A percentile compares a stretch with the other conserved stretches of the same genome.
These are phyloP conservation scores for Dryococelus australis DNA, from an alignment of 2,888 invertebrate species.

Conservation along the genomic window DNA sequence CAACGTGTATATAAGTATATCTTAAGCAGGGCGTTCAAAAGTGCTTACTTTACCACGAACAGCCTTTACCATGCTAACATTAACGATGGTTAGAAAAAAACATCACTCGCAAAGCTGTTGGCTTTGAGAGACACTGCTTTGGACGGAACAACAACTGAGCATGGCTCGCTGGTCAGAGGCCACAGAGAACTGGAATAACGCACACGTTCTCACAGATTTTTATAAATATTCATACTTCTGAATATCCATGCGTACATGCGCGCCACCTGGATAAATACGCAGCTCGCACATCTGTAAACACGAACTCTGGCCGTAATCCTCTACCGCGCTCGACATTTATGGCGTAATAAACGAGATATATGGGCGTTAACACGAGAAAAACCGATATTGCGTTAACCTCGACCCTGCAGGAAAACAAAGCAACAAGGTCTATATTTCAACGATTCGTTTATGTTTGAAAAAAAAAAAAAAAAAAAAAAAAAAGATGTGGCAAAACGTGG, in stretches of 20 bases:
- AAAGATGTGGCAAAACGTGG: background rate
- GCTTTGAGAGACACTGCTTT: too few species aligned
- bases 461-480: background rate
- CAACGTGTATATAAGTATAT: too few species aligned
- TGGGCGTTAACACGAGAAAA: background rate
- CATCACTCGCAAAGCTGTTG: too few species aligned
- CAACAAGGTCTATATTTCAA: background rate
- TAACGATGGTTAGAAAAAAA: too few species aligned
- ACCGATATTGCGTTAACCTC: constrained; percentile 16
- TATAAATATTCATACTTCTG: background rate
- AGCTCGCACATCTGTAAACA: background rate
- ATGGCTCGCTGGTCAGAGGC: too few species aligned
- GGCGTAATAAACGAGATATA: constrained; percentile 16
- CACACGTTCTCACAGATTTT: background rate
- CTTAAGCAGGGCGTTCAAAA: too few species aligned
- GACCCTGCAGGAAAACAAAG: background rate
- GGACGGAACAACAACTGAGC: too few species aligned
- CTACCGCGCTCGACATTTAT: background rate
- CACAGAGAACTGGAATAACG: background rate
- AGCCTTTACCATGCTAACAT: too few species aligned
- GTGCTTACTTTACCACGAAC: too few species aligned
- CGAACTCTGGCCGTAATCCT: background rate
- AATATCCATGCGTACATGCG: background rate
- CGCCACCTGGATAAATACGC: constrained; percentile 9
- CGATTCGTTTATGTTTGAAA: background rate